Conservation (phyloP, 2,113 vertebrate genomes). For the Macrotus californicus region DNA sequence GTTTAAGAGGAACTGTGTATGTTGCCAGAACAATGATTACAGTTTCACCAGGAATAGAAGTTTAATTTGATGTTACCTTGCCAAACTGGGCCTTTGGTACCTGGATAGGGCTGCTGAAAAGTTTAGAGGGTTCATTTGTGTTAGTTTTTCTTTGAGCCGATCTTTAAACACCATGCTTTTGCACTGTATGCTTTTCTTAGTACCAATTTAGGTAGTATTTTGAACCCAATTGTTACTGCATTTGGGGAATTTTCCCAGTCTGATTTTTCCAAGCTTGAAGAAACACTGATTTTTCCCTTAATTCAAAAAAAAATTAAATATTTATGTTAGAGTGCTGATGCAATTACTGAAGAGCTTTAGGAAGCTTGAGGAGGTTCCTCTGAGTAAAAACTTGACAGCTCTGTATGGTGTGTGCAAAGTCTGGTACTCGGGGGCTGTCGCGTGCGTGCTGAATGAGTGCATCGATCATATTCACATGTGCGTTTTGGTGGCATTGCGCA, state of each 20-base stretch:
- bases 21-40: not conserved
- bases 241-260: not conserved
- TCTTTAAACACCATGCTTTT: not conserved
- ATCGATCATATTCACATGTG: not conserved
- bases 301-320: not conserved
- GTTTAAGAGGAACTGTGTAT: not conserved
- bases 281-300: constrained; percentile 11
- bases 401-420: not conserved
- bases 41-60: not conserved
- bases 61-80: not conserved
- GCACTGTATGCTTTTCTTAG: not conserved
- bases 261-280: not conserved
- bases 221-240: not conserved
- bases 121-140: not conserved
- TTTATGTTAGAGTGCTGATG: not conserved
- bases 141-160: not conserved
- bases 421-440: not conserved
- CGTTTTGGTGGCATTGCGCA: not conserved
- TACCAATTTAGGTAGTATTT: not conserved
- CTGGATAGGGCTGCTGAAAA: not conserved
- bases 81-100: not conserved
- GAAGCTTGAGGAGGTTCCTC: not conserved
- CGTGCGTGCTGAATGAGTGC: not conserved
- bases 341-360: not conserved
- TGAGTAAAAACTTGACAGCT: not conserved